A percentile compares a stretch with the other conserved stretches of the same genome.
These are phyloP conservation scores for Esox niger DNA, from an alignment of 2,113 vertebrate species.

Conservation along the genomic window DNA sequence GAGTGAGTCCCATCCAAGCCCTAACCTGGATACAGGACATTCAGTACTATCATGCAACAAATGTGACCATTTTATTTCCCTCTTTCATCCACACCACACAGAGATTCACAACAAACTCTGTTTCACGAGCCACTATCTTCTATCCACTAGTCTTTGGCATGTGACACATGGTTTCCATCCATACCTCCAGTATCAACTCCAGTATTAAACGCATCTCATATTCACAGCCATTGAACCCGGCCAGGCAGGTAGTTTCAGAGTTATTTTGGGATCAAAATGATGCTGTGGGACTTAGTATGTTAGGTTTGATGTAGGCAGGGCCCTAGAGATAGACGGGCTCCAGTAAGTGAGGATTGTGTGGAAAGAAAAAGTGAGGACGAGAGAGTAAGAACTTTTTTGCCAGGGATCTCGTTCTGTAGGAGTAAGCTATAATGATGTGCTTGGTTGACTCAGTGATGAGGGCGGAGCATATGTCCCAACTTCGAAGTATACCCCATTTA, in stretches of 20 bases:
- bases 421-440: too few species aligned
- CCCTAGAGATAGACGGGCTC: neutral
- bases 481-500: too few species aligned
- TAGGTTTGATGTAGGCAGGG: conserved; percentile 4
- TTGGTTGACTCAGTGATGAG: too few species aligned
- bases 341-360: conserved; percentile 24
- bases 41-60: conserved; percentile 16
- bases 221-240: conserved; percentile 17
- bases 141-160: neutral
- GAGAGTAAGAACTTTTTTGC: conserved; percentile 16
- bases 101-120: neutral
- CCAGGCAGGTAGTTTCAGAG: conserved; percentile 30
- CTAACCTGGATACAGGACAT: conserved; percentile 20
- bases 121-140: neutral
- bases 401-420: too few species aligned
- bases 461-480: too few species aligned
- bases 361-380: conserved; percentile 12
- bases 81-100: neutral
- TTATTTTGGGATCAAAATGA: conserved; percentile 50
- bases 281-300: conserved; percentile 28
- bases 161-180: neutral
- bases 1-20: conserved; percentile 13
- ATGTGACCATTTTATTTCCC: conserved; percentile 3
- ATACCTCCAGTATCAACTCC: conserved; percentile 15
- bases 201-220: conserved; percentile 10